These are phyloP conservation scores for Castor canadensis DNA, from an alignment of 2,113 vertebrate species.

Conservation along the genomic window DNA sequence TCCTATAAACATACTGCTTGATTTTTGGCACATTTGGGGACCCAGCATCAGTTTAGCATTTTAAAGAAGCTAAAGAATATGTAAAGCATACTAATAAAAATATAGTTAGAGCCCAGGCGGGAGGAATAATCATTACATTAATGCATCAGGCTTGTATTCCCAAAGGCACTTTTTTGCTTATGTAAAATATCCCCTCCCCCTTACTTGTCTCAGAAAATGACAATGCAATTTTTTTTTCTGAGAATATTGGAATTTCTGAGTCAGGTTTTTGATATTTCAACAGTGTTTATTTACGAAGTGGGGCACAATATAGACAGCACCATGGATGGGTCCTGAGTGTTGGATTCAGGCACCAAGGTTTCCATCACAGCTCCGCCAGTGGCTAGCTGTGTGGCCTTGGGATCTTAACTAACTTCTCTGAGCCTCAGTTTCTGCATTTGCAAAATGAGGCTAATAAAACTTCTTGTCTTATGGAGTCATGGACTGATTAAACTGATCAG, in stretches of 20 bases:
- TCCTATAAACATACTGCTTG: constrained; percentile 46
- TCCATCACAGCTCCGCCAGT: neutral
- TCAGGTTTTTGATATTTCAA: neutral
- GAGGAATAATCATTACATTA: constrained; percentile 53
- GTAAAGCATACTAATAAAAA: constrained; percentile 75
- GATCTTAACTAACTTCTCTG: neutral
- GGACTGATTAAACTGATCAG: neutral
- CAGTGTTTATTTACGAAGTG: constrained; percentile 40
- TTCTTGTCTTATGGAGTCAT: neutral
- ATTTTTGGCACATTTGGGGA: constrained; percentile 54
- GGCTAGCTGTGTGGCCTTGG: neutral
- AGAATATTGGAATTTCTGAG: constrained; percentile 25
- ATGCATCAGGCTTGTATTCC: neutral
- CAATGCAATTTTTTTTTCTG: constrained; percentile 12
- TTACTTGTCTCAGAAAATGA: constrained; percentile 42
- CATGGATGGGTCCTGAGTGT: neutral
- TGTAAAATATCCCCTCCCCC: constrained; percentile 6
- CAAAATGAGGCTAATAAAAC: neutral
- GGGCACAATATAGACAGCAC: neutral
- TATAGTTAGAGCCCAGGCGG: constrained; percentile 42
- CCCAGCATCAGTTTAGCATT: constrained; percentile 62
- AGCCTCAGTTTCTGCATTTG: neutral
- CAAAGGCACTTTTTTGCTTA: constrained; percentile 44
- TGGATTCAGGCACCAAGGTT: neutral
- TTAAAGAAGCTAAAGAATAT: constrained; percentile 73